phyloP scores from a whole-genome alignment of 2,113 vertebrate genomes.

The Labeo rohita region DNA sequence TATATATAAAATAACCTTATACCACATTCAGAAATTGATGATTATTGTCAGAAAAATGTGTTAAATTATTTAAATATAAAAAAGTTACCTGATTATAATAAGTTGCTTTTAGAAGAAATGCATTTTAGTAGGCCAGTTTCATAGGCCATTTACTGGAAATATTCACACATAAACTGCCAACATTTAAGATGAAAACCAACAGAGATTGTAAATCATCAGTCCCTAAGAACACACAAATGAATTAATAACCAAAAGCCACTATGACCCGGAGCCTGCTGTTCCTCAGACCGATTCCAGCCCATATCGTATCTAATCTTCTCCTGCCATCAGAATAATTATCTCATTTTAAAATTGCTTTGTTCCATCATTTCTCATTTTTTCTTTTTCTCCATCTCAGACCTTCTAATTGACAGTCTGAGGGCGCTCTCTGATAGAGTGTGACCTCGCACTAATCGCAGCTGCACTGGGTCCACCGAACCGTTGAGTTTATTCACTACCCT shows the following conservation, averaged over 20 bases:
- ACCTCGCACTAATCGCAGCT: constrained; percentile 6
- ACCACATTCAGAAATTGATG: too few species aligned
- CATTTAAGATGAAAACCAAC: not conserved
- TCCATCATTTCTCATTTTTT: not conserved
- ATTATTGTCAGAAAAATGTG: too few species aligned
- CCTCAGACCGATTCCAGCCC: not conserved
- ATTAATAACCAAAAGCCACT: not conserved
- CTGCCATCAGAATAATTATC: constrained; percentile 27
- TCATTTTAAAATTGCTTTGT: constrained; percentile 24
- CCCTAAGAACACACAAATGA: not conserved
- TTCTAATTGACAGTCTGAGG: constrained; percentile 39
- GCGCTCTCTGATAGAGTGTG: constrained; percentile 1
- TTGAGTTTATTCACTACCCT: constrained; percentile 16
- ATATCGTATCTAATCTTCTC: constrained; percentile 24
- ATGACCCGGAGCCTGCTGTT: not conserved
- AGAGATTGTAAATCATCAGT: not conserved
- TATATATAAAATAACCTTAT: too few species aligned
- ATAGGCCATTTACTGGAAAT: not conserved
- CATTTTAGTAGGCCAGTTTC: not conserved
- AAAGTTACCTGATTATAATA: too few species aligned
- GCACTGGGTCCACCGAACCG: not conserved
- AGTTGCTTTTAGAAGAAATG: not conserved
- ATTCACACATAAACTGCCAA: not conserved
- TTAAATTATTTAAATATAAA: too few species aligned
- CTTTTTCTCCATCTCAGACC: not conserved